Evolutionary conservation across 2,888 invertebrate genomes (phyloP).

Genomic region (Xylota sylvarum): DNA sequence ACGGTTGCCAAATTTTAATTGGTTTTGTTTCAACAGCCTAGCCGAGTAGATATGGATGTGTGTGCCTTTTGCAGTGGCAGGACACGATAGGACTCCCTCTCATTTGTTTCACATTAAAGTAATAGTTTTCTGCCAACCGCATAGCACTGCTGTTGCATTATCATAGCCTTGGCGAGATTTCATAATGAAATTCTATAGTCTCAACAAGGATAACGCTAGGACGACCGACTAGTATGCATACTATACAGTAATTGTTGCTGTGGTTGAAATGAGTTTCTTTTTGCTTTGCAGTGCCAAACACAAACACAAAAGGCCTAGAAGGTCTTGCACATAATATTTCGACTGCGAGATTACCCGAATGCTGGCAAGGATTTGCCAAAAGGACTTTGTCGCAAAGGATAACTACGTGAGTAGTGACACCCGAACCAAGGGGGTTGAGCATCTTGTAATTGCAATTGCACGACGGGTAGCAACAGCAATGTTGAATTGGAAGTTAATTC

Average conservation of each 20-base stretch:
- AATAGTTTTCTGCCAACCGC: slow-evolving; percentile 69
- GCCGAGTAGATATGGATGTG: background rate
- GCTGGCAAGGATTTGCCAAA: slow-evolving; percentile 60
- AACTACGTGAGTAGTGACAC: slow-evolving; percentile 53
- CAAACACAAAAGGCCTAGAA: slow-evolving; percentile 1
- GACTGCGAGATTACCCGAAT: slow-evolving; percentile 63
- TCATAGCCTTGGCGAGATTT: slow-evolving; percentile 69
- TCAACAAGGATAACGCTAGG: slow-evolving; percentile 62
- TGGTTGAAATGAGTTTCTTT: slow-evolving; percentile 51
- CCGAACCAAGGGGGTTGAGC: slow-evolving; percentile 13
- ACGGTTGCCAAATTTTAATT: slow-evolving; percentile 77
- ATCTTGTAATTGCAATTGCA: slow-evolving; percentile 65
- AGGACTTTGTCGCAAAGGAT: slow-evolving; percentile 39
- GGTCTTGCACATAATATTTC: slow-evolving; percentile 59
- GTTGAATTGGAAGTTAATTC: slow-evolving; percentile 68
- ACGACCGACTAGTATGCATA: slow-evolving; percentile 1
- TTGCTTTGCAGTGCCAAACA: background rate
- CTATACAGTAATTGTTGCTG: slow-evolving; percentile 69
- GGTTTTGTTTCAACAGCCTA: slow-evolving; percentile 77
- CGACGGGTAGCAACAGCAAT: slow-evolving; percentile 21
- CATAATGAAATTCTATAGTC: slow-evolving; percentile 74
- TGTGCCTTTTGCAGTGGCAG: background rate
- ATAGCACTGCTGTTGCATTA: slow-evolving; percentile 67
- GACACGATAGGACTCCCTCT: slow-evolving; percentile 16
- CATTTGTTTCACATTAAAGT: slow-evolving; percentile 74